Evolutionary conservation across 1,140 invertebrate genomes (phyloP), one percentile per base, ranked within the genome.

Genomic region (Apocrypta bakeri): DNA sequence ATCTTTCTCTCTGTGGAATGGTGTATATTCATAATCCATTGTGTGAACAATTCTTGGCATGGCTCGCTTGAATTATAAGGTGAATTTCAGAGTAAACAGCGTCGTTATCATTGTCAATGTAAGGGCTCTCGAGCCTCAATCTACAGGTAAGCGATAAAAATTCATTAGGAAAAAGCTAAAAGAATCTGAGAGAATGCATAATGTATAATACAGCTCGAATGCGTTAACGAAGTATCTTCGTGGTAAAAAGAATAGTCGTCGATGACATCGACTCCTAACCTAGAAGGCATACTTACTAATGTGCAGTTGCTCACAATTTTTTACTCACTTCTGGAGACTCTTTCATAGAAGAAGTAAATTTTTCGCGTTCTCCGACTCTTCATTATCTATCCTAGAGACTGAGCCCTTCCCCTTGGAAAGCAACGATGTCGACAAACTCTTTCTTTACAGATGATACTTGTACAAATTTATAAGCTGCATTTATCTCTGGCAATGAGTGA

Each of bases 1-100:
- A 88, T 96, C 96, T 61, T 93, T 92, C 85, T 95, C 94, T 85
- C 93, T 92, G 69, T 94, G 92, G 84, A 94, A 94, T 73, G 93
- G 90, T 71, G 92, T 91, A 85, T 95, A 95, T 87, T 95, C 94
- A 88, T 94, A 94, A 89, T 95, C 95, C 93, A 95, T 94, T 48
- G 69, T 88, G 84, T 21, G 29, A 66, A 82, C 17, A 61, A 61
- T 11, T 75, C 71, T 21, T 75, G 69, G 9, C 1, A 37, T 21
- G 8, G 17, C 27, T 56, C 29, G 27, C 42, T 76, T 29, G 61
- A 69, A 82, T 69, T 56, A 42, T 1, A 56, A 29, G 56, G 74
- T 29, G 61, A 69, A 82, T 69, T 56, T 66, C 1, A 56, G 42
- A 71, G 74, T 6, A 64, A 63, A 64, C 25, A n/a, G 11, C 14